A percentile compares a stretch with the other conserved stretches of the same genome.
phyloP scores from a whole-genome alignment of 1,140 invertebrate genomes.

The Charaxes varanes region DNA sequence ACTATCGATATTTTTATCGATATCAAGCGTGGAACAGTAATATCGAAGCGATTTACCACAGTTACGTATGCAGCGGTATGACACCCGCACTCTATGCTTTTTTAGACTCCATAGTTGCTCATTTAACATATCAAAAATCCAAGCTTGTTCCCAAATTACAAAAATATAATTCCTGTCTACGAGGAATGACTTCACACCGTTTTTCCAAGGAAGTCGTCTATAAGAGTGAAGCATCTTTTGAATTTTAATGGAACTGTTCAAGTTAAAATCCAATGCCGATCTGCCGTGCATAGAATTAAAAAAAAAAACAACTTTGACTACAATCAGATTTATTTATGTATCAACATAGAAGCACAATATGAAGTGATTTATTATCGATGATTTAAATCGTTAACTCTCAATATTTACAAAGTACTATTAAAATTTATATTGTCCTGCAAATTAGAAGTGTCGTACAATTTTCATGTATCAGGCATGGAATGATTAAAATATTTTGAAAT shows the following conservation, averaged over 20 bases:
- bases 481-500: not conserved
- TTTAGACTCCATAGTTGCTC: no score
- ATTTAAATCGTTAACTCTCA: constrained; percentile 13
- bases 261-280: not conserved
- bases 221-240: not conserved
- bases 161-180: no score
- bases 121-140: no score
- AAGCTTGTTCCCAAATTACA: no score
- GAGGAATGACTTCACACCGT: no score
- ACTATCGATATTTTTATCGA: no score
- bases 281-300: constrained; percentile 2
- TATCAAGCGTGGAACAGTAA: no score
- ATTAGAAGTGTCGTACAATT: not conserved
- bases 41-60: no score
- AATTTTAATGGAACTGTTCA: not conserved
- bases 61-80: no score
- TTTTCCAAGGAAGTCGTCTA: no score
- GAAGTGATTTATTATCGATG: constrained; percentile 12
- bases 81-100: no score
- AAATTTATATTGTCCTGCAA: not conserved
- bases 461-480: not conserved
- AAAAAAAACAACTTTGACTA: constrained; percentile 39
- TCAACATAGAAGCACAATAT: constrained; percentile 58
- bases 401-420: constrained; percentile 13
- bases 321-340: constrained; percentile 64